phyloP scores from a whole-genome alignment of 2,113 vertebrate species.

The Eurystomus gularis region DNA sequence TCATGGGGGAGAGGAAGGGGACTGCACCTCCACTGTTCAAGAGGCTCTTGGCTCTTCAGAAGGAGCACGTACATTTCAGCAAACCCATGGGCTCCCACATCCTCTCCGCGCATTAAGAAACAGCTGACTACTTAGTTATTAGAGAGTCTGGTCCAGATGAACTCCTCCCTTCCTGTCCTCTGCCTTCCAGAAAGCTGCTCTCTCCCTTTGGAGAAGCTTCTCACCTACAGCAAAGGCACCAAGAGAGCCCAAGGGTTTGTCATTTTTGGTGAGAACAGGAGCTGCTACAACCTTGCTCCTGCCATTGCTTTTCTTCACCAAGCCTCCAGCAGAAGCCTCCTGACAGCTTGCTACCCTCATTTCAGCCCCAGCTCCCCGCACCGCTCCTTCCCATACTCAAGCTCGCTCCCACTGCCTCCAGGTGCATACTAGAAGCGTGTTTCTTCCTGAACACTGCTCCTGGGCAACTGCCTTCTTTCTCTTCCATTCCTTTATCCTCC shows the following conservation, averaged over 20 bases:
- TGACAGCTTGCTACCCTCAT: fast-evolving
- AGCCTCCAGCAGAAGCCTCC: neutral
- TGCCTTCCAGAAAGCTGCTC: slow-evolving; percentile 13
- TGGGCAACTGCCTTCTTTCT: neutral
- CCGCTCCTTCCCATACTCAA: neutral
- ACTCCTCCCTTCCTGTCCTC: slow-evolving; percentile 59
- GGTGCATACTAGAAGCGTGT: fast-evolving
- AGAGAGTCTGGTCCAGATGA: neutral
- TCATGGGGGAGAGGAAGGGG: neutral
- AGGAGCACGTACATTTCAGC: neutral
- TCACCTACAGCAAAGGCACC: slow-evolving; percentile 45
- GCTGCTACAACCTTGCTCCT: neutral
- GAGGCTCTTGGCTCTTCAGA: neutral
- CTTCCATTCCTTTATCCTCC: neutral
- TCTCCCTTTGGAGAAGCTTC: slow-evolving; percentile 2
- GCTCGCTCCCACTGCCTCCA: neutral
- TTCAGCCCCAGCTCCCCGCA: neutral
- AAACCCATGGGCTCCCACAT: neutral
- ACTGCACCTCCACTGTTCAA: neutral
- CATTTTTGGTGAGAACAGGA: neutral
- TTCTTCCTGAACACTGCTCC: neutral
- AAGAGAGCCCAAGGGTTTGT: neutral
- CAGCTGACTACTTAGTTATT: neutral
- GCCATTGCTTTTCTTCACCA: neutral
- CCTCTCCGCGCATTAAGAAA: neutral